Evolutionary conservation across 2,888 invertebrate genomes (phyloP).

Genomic region (Dryobotodes eremita): DNA sequence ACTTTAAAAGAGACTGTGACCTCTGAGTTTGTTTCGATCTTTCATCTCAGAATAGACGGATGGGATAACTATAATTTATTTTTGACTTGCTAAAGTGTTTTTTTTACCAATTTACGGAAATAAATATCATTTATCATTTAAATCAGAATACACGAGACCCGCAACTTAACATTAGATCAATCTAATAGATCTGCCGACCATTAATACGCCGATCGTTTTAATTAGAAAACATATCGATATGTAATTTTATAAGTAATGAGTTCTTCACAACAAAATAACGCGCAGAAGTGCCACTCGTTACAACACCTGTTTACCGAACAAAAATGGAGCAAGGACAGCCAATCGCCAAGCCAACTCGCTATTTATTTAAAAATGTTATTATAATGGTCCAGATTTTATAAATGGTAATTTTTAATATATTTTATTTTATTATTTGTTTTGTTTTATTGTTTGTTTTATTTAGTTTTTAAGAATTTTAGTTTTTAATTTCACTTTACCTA

Average conservation of each 20-base stretch:
- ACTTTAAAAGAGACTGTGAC: too few relatives aligned
- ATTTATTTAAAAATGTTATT: too few relatives aligned
- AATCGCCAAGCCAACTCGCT: too few relatives aligned
- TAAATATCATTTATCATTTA: neutral
- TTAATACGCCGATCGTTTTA: slow-evolving; percentile 61
- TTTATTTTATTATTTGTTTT: too few relatives aligned
- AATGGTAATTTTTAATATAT: too few relatives aligned
- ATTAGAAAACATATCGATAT: slow-evolving; percentile 67
- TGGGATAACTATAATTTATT: neutral
- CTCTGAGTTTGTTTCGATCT: too few relatives aligned
- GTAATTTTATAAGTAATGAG: slow-evolving; percentile 64
- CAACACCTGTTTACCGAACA: neutral
- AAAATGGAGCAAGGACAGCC: neutral
- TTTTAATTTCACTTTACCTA: too few relatives aligned
- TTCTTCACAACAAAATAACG: neutral
- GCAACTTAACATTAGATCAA: slow-evolving; percentile 52
- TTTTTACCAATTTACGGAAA: neutral
- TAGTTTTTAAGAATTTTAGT: too few relatives aligned
- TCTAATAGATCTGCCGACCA: slow-evolving; percentile 49
- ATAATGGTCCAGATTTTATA: too few relatives aligned
- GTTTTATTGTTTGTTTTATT: too few relatives aligned
- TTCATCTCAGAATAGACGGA: neutral
- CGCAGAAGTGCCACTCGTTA: slow-evolving; percentile 23
- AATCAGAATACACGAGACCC: slow-evolving; percentile 21
- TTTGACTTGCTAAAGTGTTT: neutral